A percentile compares a stretch with the other conserved stretches of the same genome.
Evolutionary conservation across 2,797 vertebrate species (phyloP).

Genomic region (Oreochromis mossambicus): DNA sequence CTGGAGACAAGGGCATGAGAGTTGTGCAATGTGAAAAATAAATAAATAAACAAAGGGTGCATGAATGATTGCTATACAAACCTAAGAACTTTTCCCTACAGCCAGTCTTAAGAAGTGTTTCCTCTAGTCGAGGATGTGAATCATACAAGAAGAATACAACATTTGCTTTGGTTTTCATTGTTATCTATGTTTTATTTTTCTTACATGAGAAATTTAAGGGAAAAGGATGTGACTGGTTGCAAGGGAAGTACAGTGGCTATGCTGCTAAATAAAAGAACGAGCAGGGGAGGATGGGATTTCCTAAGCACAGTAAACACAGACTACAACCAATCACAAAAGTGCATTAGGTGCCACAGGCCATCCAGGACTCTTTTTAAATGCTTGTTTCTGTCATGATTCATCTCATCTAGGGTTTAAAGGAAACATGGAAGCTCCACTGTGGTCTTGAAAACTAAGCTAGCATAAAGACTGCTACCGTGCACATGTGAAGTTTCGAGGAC

Average conservation of each 20-base stretch:
- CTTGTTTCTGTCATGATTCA: constrained; percentile 28
- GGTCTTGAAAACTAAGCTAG: background rate
- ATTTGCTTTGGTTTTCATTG: background rate
- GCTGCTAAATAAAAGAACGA: constrained; percentile 28
- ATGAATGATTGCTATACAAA: background rate
- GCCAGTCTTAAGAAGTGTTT: background rate
- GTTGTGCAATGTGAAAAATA: accelerated
- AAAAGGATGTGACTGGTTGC: background rate
- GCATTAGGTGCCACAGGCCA: background rate
- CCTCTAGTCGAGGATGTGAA: background rate
- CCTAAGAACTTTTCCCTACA: background rate
- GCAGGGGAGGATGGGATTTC: constrained; percentile 5
- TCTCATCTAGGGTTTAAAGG: background rate
- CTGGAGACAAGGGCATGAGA: background rate
- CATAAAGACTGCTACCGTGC: background rate
- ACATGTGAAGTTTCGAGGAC: background rate
- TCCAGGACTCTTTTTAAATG: constrained; percentile 1
- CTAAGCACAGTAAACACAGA: background rate
- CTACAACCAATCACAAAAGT: background rate
- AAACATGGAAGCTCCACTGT: background rate
- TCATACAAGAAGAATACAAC: background rate
- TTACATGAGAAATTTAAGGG: background rate
- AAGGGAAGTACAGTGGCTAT: background rate
- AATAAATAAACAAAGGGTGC: background rate
- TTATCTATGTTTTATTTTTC: background rate